Base-by-base conservation (phyloP, 2,888 invertebrate genomes). In the Tetragonula carbonaria region DNA sequence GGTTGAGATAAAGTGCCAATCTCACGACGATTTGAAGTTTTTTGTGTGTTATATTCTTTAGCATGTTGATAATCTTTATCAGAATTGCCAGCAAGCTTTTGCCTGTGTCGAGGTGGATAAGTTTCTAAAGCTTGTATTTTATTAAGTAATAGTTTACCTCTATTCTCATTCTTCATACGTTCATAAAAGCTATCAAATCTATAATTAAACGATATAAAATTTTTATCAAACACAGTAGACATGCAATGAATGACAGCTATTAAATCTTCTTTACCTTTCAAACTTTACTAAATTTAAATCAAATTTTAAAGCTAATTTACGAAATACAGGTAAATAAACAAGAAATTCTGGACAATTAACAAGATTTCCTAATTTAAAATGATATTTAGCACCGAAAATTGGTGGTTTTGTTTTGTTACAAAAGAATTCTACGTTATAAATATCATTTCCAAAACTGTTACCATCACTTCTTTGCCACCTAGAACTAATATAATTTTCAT, bases 281-380 rank as follows among this genome's bases (percentile, higher is more conserved):
- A 96, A 97, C 74, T 95, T 95, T 0, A 97, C 95, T 87, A 97
- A 95, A 92, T 97, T 96, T 62, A 97, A 94, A 0, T 97, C 97
- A 95, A 96, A 97, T 92, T 97, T 97, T 63, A 95, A 95, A 18
- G 97, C 97, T 76, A 97, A 94, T 92, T 97, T 97, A 65, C 96
- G 96, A 78, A 99, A 95, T 6, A 97, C 96, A 28, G 98, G 98
- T 95, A 99, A 98, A 95, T 99, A 97, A 23, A 99, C 99, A 81
- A 99, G 95, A 95, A 99, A 99, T 94, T 99, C 99, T 2, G 99
- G 99, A 94, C 99, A 99, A 94, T 99, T 97, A 0, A 99, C 99
- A 13, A 99, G 99, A 59, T 98, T 99, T 93, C 99, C 98, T 89
- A 99, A 95, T 92, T 98, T 97, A 94, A 99, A 99, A 95, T 98